Conservation (phyloP, 2,113 vertebrate species). For the Eudyptes chrysolophus region DNA sequence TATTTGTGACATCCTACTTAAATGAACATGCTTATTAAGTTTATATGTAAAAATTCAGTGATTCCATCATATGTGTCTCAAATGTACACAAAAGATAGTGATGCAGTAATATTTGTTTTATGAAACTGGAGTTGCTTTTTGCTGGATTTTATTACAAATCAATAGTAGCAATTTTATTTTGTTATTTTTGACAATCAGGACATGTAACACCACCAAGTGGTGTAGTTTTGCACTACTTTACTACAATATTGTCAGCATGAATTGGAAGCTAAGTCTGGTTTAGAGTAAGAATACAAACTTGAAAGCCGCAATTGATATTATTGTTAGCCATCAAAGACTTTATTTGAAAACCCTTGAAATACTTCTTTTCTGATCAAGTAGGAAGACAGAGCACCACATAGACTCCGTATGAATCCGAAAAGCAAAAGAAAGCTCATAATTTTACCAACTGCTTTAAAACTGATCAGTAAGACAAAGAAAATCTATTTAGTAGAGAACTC, state of each 20-base stretch:
- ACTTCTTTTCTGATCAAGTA: background rate
- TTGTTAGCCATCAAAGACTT: background rate
- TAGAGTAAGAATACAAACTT: background rate
- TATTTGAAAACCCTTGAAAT: background rate
- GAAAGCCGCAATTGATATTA: background rate
- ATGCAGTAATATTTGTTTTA: background rate
- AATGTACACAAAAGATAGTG: rapidly evolving
- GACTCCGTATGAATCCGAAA: background rate
- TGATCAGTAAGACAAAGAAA: background rate
- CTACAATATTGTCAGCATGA: background rate
- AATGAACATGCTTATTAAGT: background rate
- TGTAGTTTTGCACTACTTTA: background rate
- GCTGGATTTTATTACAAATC: background rate
- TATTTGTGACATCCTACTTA: background rate
- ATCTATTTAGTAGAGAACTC: background rate
- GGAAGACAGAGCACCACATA: background rate
- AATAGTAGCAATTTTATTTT: background rate
- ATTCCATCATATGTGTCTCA: background rate
- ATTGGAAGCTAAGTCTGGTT: background rate
- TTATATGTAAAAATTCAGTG: background rate
- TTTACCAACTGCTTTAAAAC: background rate
- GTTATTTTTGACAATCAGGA: background rate
- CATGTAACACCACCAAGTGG: slow-evolving; percentile 49
- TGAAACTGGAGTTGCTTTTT: background rate
- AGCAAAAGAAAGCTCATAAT: background rate